Evolutionary conservation across 1,140 invertebrate species (phyloP), one percentile per base, ranked within the genome.

Genomic region (Littorina saxatilis): DNA sequence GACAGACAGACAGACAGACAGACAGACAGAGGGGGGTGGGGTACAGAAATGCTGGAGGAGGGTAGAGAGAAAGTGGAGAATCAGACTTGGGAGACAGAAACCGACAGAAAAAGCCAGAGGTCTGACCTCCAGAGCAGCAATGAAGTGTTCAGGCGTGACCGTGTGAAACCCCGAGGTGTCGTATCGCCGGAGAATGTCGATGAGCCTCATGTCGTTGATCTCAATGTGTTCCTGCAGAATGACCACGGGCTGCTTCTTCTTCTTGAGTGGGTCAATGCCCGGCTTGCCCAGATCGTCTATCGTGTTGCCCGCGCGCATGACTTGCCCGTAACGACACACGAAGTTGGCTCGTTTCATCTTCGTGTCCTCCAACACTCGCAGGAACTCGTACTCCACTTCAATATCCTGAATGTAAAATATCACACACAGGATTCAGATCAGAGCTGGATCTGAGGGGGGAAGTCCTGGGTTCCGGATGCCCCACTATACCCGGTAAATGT

Each of bases 351-450:
- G 84, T 81, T 90, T 91, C 20, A 63, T 58, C 79, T 88, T 89
- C 32, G 92, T 89, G 39, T 91, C 90, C 68, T 91, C 88, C 50
- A 87, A 79, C 11, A 90, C 87, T 72, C 88, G 82, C 43, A 91
- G 72, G 77, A 92, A 92, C 85, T 92, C 91, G 73, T 86, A 91
- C 83, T 92, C 91, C 35, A 92, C 88, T 27, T 91, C 90, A 32
- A 91, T 86, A 83, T 92, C 91, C 91, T 92, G 75, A 17, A n/a
- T n/a, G n/a, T n/a, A n/a, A n/a, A n/a, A n/a, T n/a, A n/a, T n/a
- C 61, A 83, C 29, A 61, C 43, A 66, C 7, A 29, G 7, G 61
- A 35, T 11, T 9, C 61, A 66, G n/a, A 11, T 7, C 32, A 35
- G 5, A 29, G 73, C 76, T 32, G 13, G 58, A 23, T 23, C 58